These are phyloP conservation scores for Petromus typicus DNA, from an alignment of 2,113 vertebrate species.

Conservation along the genomic window DNA sequence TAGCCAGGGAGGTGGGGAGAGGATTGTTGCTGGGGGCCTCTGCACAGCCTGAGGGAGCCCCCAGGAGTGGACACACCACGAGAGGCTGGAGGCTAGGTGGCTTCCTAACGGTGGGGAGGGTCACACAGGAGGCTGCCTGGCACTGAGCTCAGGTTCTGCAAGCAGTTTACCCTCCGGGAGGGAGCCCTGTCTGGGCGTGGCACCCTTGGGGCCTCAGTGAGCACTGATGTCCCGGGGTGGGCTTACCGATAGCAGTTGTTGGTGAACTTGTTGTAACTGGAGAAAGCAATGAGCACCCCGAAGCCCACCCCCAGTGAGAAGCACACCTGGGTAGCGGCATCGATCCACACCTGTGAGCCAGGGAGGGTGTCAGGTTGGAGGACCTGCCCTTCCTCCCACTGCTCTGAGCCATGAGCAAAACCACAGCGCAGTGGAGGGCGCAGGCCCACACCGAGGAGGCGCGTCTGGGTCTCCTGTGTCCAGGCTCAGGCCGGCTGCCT, in stretches of 20 bases:
- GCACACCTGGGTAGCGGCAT: slow-evolving; percentile 98
- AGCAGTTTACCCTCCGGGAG: neutral
- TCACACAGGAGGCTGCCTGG: too few species aligned
- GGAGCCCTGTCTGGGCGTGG: too few species aligned
- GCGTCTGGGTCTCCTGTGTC: neutral
- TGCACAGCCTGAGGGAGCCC: accelerated
- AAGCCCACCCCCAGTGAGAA: slow-evolving; percentile 98
- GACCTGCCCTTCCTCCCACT: neutral
- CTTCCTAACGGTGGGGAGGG: neutral
- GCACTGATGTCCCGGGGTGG: neutral
- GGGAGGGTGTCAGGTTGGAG: slow-evolving; percentile 62
- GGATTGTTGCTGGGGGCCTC: accelerated
- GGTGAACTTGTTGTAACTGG: slow-evolving; percentile 99
- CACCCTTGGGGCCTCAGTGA: too few species aligned
- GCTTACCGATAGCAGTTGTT: slow-evolving; percentile 99
- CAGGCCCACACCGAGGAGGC: neutral
- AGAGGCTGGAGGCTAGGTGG: accelerated
- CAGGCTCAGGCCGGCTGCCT: neutral
- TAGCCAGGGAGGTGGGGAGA: accelerated
- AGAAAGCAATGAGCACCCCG: slow-evolving; percentile 98
- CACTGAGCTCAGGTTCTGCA: too few species aligned
- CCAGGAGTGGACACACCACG: neutral
- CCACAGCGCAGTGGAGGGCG: neutral
- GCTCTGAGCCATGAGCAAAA: too few species aligned
- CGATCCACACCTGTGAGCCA: slow-evolving; percentile 96